phyloP scores from a whole-genome alignment of 1,140 invertebrate genomes.

The Charaxes varanes region DNA sequence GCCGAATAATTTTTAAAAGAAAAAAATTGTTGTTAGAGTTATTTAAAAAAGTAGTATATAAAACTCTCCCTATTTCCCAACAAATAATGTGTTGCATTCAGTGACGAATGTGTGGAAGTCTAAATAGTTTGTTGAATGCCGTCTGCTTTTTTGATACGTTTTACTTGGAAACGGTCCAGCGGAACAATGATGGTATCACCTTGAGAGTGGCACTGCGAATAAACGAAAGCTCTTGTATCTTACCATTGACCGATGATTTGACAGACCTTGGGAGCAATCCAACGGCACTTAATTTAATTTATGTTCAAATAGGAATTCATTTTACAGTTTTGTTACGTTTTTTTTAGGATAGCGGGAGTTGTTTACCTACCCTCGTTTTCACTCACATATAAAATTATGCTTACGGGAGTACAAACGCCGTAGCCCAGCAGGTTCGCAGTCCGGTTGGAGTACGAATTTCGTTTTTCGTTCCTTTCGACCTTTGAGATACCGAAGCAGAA shows the following conservation, averaged over 20 bases:
- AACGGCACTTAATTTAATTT: background rate
- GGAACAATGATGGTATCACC: slow-evolving; percentile 35
- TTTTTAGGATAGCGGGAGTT: no score
- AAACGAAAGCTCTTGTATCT: slow-evolving; percentile 30
- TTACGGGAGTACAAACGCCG: no score
- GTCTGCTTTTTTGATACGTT: slow-evolving; percentile 32
- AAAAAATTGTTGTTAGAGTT: no score
- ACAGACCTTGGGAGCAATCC: background rate
- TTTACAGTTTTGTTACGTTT: background rate
- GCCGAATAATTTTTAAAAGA: no score
- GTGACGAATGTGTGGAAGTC: slow-evolving; percentile 3
- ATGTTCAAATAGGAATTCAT: background rate
- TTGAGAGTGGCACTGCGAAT: slow-evolving; percentile 38
- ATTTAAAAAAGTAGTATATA: no score
- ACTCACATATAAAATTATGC: no score
- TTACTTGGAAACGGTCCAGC: slow-evolving; percentile 38
- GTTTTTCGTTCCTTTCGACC: no score
- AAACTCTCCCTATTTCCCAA: no score
- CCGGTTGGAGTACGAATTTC: no score
- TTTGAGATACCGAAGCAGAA: no score
- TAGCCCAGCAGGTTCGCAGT: no score
- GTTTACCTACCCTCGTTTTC: no score
- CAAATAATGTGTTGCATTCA: slow-evolving; percentile 1
- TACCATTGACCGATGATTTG: slow-evolving; percentile 11
- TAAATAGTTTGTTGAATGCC: slow-evolving; percentile 15